Evolutionary conservation across 30 jellyfish, hydroid and myxozoan genomes (phyloP), one percentile per base, ranked within the genome.

Genomic region (Turritopsis dohrnii): DNA sequence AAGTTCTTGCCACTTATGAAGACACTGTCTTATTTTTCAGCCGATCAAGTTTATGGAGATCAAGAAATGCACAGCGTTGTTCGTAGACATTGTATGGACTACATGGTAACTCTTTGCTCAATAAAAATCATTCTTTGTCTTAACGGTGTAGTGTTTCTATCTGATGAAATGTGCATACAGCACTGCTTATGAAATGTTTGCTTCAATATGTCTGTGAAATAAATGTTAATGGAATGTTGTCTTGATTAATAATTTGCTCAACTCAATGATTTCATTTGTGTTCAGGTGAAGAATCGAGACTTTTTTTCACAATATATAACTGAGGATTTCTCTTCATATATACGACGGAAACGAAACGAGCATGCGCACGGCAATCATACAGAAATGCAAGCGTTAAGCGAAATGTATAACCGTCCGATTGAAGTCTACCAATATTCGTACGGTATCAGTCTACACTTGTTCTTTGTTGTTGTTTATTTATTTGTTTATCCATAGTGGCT

Each of bases 51-150:
- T 16, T 94, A 94, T 81, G 99, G 99, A 19, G 99, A 94, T 54
- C 99, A 94, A 83, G 99, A 94, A 79, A 94, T 94, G 99, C 99
- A 94, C 85, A 79, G 97, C 21, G 90, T 87, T 53, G 99, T 94
- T 20, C 84, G 99, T 19, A 74, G 79, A 52, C 99, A 94, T 81
- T 94, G 99, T 85, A 94, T 94, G 95, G 99, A 94, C 80, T 94
- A 94, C 79, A 94, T 94, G 96, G 99, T 89, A 74, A 79, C 16
- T 69, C 30, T 69, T 8, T 69, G 9, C 17, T 69, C 30, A 0
- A n/a, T 60, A 18, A 60, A 60, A 23, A 23, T 0, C 73, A 18
- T 60, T 60, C 0, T 60, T 60, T 60, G 21, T 60, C 21, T 60
- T 60, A 60, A 60, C 0, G 21, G 73, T 60, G 73, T n/a, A n/a